Evolutionary conservation across 2,797 vertebrate genomes (phyloP).

Genomic region (Galagoides demidoff): DNA sequence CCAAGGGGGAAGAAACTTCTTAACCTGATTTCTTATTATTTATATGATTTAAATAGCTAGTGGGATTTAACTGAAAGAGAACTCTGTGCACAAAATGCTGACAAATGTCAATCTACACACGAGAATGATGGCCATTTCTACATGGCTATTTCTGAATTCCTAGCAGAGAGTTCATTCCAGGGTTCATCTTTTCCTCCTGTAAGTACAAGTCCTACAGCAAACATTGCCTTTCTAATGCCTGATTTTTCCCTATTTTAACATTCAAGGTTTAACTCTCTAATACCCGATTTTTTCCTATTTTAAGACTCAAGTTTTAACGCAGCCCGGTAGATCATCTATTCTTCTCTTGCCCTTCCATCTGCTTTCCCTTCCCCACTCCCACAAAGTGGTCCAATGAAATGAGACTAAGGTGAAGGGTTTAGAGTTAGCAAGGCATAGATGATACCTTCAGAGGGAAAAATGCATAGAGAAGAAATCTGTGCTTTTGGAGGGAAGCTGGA

Average conservation of each 20-base stretch:
- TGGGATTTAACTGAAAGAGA: slow-evolving; percentile 16
- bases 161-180: not conserved
- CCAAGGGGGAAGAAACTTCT: not conserved
- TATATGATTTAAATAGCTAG: not conserved
- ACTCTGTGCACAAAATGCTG: not conserved
- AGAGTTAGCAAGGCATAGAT: not conserved
- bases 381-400: not conserved
- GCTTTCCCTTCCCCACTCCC: not conserved
- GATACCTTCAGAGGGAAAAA: not conserved
- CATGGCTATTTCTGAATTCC: slow-evolving; percentile 10
- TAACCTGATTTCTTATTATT: slow-evolving; percentile 46
- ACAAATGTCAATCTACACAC: not conserved
- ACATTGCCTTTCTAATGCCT: not conserved
- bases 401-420: not conserved
- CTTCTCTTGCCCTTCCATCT: not conserved
- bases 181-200: not conserved
- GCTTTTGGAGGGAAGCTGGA: not conserved
- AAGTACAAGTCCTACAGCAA: not conserved
- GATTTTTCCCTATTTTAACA: not conserved
- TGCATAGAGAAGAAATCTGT: not conserved
- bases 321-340: not conserved
- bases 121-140: not conserved
- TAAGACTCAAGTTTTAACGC: not conserved
- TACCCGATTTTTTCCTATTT: not conserved
- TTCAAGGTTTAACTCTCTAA: not conserved